phyloP scores from a whole-genome alignment of 2,888 invertebrate genomes.

The Lycia hirtaria region DNA sequence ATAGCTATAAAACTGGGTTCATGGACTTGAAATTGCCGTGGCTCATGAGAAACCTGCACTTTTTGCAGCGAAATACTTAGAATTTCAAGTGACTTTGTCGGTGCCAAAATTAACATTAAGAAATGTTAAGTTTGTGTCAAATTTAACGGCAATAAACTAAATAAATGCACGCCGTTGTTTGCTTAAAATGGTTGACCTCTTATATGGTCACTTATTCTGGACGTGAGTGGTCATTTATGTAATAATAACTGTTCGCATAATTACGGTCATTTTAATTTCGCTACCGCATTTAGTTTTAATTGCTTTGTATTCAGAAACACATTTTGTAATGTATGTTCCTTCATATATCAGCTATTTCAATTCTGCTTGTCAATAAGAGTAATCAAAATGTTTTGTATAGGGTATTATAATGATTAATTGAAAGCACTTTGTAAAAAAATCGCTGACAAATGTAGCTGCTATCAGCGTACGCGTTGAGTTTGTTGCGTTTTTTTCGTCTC shows the following conservation, averaged over 20 bases:
- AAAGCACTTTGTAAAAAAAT: constrained; percentile 66
- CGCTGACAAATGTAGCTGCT: constrained; percentile 74
- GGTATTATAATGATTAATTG: constrained; percentile 71
- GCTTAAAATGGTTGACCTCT: constrained; percentile 59
- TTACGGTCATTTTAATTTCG: constrained; percentile 38
- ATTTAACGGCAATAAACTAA: constrained; percentile 70
- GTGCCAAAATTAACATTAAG: constrained; percentile 73
- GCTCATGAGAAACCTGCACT: constrained; percentile 75
- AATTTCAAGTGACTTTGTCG: constrained; percentile 62
- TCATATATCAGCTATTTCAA: constrained; percentile 58
- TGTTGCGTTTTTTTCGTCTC: constrained; percentile 62
- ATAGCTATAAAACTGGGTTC: constrained; percentile 73
- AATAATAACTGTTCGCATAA: constrained; percentile 45
- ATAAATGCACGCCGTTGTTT: constrained; percentile 67
- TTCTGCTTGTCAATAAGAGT: constrained; percentile 58
- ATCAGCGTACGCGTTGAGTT: constrained; percentile 60
- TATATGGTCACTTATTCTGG: constrained; percentile 48
- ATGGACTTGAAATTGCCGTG: constrained; percentile 64
- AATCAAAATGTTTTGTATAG: constrained; percentile 60
- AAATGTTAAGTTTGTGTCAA: constrained; percentile 65
- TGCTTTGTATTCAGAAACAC: constrained; percentile 37
- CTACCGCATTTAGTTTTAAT: constrained; percentile 44
- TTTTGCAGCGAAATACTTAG: constrained; percentile 75
- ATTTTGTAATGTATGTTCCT: constrained; percentile 39
- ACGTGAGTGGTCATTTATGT: constrained; percentile 43